These are phyloP conservation scores for Grammomys dolichurus DNA, from an alignment of 2,113 vertebrate genomes.

Conservation along the genomic window DNA sequence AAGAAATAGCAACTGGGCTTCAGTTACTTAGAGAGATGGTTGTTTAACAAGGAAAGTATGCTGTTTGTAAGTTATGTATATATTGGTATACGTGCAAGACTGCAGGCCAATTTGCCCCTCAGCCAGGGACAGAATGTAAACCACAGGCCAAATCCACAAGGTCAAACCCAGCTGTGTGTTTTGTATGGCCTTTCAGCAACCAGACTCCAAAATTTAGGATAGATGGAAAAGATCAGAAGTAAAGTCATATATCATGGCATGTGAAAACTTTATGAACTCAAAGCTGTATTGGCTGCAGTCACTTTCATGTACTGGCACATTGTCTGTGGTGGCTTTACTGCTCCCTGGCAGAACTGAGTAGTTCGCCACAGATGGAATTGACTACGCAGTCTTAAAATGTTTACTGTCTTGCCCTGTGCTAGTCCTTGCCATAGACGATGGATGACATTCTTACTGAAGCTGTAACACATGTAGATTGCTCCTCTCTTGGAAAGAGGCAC, in stretches of 20 bases:
- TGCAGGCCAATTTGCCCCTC: background rate
- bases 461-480: background rate
- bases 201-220: background rate
- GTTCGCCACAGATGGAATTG: background rate
- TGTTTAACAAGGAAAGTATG: background rate
- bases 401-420: background rate
- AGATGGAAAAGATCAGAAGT: slow-evolving; percentile 2
- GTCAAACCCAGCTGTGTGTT: background rate
- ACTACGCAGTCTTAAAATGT: background rate
- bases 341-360: background rate
- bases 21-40: background rate
- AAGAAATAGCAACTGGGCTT: background rate
- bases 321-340: background rate
- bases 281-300: background rate
- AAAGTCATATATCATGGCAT: background rate
- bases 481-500: background rate
- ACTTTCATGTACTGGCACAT: background rate
- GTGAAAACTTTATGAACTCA: slow-evolving; percentile 34
- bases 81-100: no score
- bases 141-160: background rate
- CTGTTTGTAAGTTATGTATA: background rate
- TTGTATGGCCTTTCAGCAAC: background rate
- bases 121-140: background rate
- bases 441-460: background rate
- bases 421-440: background rate